Evolutionary conservation across 2,888 invertebrate genomes (phyloP).

Genomic region (Troides oblongomaculatus): DNA sequence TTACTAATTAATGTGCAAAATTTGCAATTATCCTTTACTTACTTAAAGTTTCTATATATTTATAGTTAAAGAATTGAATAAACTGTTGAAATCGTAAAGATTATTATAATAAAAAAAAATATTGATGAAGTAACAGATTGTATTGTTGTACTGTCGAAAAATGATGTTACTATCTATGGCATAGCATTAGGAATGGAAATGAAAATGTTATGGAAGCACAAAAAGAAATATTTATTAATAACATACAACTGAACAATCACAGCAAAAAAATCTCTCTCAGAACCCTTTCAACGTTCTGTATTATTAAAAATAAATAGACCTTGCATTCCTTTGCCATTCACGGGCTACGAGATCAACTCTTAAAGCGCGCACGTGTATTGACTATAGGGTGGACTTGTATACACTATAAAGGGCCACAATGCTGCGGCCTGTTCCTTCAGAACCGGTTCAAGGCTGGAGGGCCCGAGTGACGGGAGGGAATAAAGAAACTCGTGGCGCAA

Average conservation of each 20-base stretch:
- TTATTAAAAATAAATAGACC: constrained; percentile 39
- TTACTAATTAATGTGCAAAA: too few relatives aligned
- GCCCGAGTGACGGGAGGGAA: constrained; percentile 42
- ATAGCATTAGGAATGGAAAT: not conserved
- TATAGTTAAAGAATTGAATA: too few relatives aligned
- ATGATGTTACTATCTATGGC: not conserved
- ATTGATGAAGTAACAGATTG: not conserved
- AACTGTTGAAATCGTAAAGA: too few relatives aligned
- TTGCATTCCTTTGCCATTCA: constrained; percentile 47
- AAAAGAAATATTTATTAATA: constrained; percentile 4
- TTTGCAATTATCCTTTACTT: too few relatives aligned
- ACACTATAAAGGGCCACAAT: constrained; percentile 44
- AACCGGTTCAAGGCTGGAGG: constrained; percentile 49
- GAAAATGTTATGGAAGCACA: not conserved
- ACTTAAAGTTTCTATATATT: too few relatives aligned
- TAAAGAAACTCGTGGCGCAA: constrained; percentile 55
- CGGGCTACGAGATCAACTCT: constrained; percentile 46
- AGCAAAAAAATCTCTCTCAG: constrained; percentile 14
- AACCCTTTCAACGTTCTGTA: constrained; percentile 28
- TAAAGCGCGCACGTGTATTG: constrained; percentile 66
- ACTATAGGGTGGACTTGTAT: constrained; percentile 42
- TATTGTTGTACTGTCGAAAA: not conserved
- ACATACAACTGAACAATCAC: constrained; percentile 23
- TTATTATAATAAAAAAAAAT: not conserved
- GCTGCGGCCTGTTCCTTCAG: constrained; percentile 44